Evolutionary conservation across 2,113 vertebrate genomes (phyloP), one percentile per base, ranked within the genome.

Genomic region (Zeus faber): DNA sequence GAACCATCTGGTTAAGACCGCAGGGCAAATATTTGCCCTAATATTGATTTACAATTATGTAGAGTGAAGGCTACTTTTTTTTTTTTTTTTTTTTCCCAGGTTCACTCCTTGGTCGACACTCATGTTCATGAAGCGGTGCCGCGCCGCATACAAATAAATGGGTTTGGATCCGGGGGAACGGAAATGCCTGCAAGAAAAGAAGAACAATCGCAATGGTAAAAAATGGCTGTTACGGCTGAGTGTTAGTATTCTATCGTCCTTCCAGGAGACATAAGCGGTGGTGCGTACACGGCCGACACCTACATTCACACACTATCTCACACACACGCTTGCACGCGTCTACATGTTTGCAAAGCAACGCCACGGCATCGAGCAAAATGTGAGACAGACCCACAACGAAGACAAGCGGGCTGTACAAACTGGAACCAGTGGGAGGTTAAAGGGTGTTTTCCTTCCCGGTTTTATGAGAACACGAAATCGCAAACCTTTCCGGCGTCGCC

Each of bases 321-420:
- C n/a, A 27, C 48, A 49, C 25, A 47, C 33, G 27, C 21, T 48
- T 33, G 43, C 26, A 57, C 1, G 46, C 14, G 53, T 41, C 35
- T 54, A 67, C 31, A 45, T 49, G 47, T 49, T 45, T 35, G 2
- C 29, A 56, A 49, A 67, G 33, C 62, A 66, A 71, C 56, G 67
- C 70, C 72, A 54, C 79, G 65, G 65, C 59, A 5, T 67, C 81
- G 83, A 84, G 84, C 83, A 85, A 85, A 84, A 61, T 74, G 56
- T 70, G 54, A 74, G 67, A 52, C 52, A 29, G 20, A 48, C 8
- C 55, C 18, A 62, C 39, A 41, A 62, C 23, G 52, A 62, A 72
- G n/a, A n/a, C n/a, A n/a, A n/a, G n/a, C n/a, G n/a, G n/a, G n/a
- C n/a, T n/a, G n/a, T n/a, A n/a, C n/a, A n/a, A n/a, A n/a, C n/a